phyloP scores from a whole-genome alignment of 2,888 invertebrate species.

The Drosophila dives region DNA sequence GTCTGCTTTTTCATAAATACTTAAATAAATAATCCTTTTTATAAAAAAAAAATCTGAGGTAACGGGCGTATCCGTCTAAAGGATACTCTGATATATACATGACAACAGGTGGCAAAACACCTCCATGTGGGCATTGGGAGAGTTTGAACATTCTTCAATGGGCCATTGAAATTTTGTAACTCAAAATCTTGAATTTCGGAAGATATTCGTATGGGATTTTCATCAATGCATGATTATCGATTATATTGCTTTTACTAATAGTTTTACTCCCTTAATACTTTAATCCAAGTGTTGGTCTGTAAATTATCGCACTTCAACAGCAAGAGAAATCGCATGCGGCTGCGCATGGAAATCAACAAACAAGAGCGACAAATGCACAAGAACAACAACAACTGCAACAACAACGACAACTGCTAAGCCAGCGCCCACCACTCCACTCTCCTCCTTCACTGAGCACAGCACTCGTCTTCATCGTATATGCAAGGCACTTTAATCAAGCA shows the following conservation, averaged over 20 bases:
- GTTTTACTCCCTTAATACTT: background rate
- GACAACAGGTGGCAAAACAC: background rate
- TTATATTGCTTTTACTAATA: background rate
- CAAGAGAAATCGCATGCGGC: slow-evolving; percentile 30
- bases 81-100: background rate
- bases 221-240: background rate
- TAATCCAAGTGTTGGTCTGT: background rate
- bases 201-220: background rate
- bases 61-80: background rate
- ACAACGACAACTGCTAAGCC: slow-evolving; percentile 29
- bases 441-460: background rate
- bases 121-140: background rate
- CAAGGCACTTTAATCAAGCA: slow-evolving; percentile 70
- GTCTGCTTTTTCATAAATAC: background rate
- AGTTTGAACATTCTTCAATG: background rate
- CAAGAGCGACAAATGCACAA: slow-evolving; percentile 66
- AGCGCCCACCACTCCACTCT: slow-evolving; percentile 16
- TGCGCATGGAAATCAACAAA: slow-evolving; percentile 60
- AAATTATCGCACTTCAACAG: slow-evolving; percentile 79
- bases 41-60: background rate
- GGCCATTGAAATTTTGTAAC: background rate
- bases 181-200: background rate
- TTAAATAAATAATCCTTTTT: background rate
- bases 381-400: slow-evolving; percentile 28
- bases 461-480: slow-evolving; percentile 32